These are phyloP conservation scores for Pocillopora meandrina DNA, from an alignment of 92 coral and sea anemone genomes.

Conservation along the genomic window DNA sequence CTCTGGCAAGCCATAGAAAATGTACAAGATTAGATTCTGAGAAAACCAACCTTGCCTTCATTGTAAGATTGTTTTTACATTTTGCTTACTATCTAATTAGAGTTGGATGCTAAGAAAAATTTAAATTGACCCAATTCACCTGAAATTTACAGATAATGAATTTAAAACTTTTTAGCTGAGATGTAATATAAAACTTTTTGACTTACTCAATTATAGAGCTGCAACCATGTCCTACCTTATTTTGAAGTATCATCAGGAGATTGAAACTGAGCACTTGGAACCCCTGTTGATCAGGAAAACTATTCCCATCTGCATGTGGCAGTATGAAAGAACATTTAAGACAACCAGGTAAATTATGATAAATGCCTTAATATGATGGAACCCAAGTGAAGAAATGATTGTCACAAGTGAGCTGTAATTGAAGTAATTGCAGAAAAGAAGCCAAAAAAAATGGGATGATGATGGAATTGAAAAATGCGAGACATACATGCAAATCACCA, in stretches of 20 bases:
- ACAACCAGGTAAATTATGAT: slow-evolving; percentile 72
- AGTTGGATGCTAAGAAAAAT: no score
- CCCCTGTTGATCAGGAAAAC: slow-evolving; percentile 91
- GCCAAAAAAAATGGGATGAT: no score
- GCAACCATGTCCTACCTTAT: slow-evolving; percentile 76
- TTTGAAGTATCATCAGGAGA: slow-evolving; percentile 81
- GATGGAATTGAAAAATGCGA: no score
- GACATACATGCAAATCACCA: no score
- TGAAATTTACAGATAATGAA: no score
- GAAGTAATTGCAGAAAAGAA: background rate
- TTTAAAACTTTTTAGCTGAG: no score
- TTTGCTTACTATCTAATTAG: background rate
- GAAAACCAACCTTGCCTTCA: no score
- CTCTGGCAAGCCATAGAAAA: no score
- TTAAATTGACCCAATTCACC: background rate
- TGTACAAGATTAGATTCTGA: no score
- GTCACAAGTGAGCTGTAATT: background rate
- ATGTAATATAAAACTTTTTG: background rate
- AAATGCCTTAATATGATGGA: background rate
- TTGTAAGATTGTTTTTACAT: background rate
- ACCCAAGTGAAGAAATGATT: no score
- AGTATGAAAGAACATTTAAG: slow-evolving; percentile 96
- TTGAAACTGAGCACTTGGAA: slow-evolving; percentile 74
- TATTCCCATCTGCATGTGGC: slow-evolving; percentile 91
- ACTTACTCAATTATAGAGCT: slow-evolving; percentile 59